Percentiles rank a stretch among this genome's conserved stretches.
Evolutionary conservation across 2,888 invertebrate genomes (phyloP).

Genomic region (Xestobium rufovillosum): DNA sequence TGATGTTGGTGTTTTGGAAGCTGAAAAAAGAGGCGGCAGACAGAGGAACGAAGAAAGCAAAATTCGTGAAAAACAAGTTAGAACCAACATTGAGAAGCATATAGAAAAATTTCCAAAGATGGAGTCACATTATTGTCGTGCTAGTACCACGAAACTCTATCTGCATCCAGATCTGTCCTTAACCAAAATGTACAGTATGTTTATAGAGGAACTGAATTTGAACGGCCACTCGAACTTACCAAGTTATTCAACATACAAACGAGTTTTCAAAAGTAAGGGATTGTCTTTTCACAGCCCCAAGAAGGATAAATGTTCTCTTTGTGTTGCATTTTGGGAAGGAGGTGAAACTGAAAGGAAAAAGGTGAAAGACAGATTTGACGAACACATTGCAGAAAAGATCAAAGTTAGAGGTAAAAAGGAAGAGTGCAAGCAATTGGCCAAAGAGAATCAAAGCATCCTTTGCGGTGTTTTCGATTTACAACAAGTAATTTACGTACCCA

Average conservation of each 20-base stretch:
- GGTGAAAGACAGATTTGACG: constrained; percentile 9
- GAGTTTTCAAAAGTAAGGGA: constrained; percentile 11
- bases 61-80: too few relatives aligned
- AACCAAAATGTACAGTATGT: too few relatives aligned
- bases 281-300: constrained; percentile 8
- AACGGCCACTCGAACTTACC: too few relatives aligned
- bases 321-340: constrained; percentile 17
- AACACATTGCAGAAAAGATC: constrained; percentile 7
- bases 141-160: constrained; percentile 5
- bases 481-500: constrained; percentile 16
- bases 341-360: constrained; percentile 15
- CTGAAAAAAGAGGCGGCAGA: constrained; percentile 10
- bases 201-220: too few relatives aligned
- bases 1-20: constrained; percentile 8
- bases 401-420: constrained; percentile 9
- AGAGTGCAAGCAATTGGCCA: constrained; percentile 1
- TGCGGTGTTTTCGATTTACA: constrained; percentile 12
- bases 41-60: constrained; percentile 4
- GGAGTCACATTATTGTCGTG: too few relatives aligned
- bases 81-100: constrained; percentile 5
- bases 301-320: constrained; percentile 14
- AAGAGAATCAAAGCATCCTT: neutral
- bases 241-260: constrained; percentile 5
- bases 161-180: too few relatives aligned
- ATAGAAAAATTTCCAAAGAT: too few relatives aligned